Conservation (phyloP, 2,888 invertebrate species). For the Dichetophora obliterata region DNA sequence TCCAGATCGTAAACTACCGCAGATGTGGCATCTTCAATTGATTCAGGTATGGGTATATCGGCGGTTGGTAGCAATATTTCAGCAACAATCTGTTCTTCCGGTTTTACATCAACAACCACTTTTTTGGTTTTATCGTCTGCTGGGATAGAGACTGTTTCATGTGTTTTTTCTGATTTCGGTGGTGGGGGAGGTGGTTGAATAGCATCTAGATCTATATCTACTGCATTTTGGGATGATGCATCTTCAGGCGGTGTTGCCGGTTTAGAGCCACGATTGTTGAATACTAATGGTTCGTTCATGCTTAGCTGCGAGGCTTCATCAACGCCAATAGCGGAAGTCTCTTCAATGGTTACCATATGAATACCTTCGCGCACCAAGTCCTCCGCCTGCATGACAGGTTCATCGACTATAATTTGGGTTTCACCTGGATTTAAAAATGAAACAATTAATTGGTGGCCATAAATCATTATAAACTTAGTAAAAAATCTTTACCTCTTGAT, state of each 20-base stretch:
- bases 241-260: conserved; percentile 32
- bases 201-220: conserved; percentile 47
- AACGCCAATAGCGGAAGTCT: conserved; percentile 57
- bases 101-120: conserved; percentile 24
- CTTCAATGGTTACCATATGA: conserved; percentile 64
- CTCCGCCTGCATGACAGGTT: conserved; percentile 59
- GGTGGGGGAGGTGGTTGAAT: conserved; percentile 51
- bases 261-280: conserved; percentile 51
- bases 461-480: background rate
- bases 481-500: conserved; percentile 48
- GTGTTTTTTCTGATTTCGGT: conserved; percentile 28
- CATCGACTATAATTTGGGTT: conserved; percentile 62
- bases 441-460: background rate
- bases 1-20: conserved; percentile 57
- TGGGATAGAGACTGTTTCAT: background rate
- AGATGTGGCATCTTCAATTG: conserved; percentile 36
- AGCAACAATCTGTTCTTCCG: conserved; percentile 25
- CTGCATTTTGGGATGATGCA: conserved; percentile 40
- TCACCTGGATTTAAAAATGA: conserved; percentile 47
- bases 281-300: conserved; percentile 59
- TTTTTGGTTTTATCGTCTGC: background rate
- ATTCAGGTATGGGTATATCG: conserved; percentile 37
- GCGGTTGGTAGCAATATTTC: background rate
- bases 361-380: conserved; percentile 66
- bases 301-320: conserved; percentile 61